A percentile compares a stretch with the other conserved stretches of the same genome.
phyloP scores from a whole-genome alignment of 2,888 invertebrate genomes.

The Orthosia gothica region DNA sequence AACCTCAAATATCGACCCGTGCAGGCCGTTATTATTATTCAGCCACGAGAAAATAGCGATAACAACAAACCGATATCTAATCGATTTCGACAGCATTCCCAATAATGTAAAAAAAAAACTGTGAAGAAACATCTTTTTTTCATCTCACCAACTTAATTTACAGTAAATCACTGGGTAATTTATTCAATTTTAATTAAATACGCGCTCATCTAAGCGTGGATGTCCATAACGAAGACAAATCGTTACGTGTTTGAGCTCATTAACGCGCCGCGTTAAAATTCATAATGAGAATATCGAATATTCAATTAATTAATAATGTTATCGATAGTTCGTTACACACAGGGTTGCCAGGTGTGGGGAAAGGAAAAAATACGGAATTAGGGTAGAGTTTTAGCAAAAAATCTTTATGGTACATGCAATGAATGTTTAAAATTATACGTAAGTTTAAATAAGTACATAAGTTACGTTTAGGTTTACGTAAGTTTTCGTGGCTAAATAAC shows the following conservation, averaged over 20 bases:
- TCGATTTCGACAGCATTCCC: slow-evolving; percentile 42
- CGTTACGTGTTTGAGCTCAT: slow-evolving; percentile 81
- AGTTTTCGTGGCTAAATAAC: too few relatives aligned
- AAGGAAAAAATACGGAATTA: background rate
- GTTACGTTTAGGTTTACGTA: too few relatives aligned
- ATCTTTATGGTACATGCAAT: too few relatives aligned
- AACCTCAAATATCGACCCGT: background rate
- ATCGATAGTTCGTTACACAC: slow-evolving; percentile 72
- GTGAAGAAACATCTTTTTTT: slow-evolving; percentile 57
- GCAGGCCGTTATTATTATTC: background rate
- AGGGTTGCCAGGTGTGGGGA: slow-evolving; percentile 57
- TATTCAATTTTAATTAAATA: slow-evolving; percentile 82
- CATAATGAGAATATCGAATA: slow-evolving; percentile 86
- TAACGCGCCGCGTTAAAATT: slow-evolving; percentile 86
- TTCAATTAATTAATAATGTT: slow-evolving; percentile 87
- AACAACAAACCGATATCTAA: slow-evolving; percentile 17
- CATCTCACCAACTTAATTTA: slow-evolving; percentile 72
- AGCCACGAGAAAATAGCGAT: background rate
- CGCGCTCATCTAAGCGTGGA: slow-evolving; percentile 76
- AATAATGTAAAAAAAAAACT: slow-evolving; percentile 41
- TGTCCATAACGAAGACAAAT: slow-evolving; percentile 87
- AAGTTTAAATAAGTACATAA: too few relatives aligned
- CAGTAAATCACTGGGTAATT: slow-evolving; percentile 81
- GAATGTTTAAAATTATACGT: background rate
- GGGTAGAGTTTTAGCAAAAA: background rate